A percentile compares a stretch with the other conserved stretches of the same genome.
phyloP scores from a whole-genome alignment of 2,797 vertebrate species.

The Basileuterus tristriatus region DNA sequence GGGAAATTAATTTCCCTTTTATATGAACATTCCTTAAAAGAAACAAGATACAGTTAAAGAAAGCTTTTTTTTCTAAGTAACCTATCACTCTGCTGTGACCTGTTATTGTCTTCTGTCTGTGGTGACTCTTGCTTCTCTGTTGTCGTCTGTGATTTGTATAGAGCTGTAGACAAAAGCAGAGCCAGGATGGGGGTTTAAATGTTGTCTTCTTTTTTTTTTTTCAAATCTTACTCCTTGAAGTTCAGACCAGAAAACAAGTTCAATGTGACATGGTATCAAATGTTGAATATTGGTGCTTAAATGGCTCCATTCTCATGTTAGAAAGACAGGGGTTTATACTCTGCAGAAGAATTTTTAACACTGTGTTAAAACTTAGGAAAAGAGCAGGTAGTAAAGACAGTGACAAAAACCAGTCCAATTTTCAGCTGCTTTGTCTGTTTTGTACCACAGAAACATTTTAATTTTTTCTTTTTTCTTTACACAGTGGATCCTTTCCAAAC shows the following conservation, averaged over 20 bases:
- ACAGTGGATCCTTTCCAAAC: slow-evolving; percentile 93
- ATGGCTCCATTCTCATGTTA: neutral
- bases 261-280: neutral
- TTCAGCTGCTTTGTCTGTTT: neutral
- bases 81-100: neutral
- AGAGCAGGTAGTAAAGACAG: neutral
- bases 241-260: neutral
- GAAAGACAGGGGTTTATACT: neutral
- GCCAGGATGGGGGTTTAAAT: neutral
- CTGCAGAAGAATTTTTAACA: neutral
- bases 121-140: neutral
- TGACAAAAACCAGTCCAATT: neutral
- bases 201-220: neutral
- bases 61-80: neutral
- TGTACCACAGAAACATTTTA: neutral
- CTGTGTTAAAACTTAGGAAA: neutral
- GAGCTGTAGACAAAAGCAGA: neutral
- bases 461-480: slow-evolving; percentile 34
- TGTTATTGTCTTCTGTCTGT: neutral
- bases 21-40: neutral
- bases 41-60: neutral
- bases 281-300: neutral
- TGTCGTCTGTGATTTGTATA: neutral
- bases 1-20: neutral
- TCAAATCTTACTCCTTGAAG: neutral